phyloP scores from a whole-genome alignment of 2,113 vertebrate genomes.

The Nematolebias whitei region DNA sequence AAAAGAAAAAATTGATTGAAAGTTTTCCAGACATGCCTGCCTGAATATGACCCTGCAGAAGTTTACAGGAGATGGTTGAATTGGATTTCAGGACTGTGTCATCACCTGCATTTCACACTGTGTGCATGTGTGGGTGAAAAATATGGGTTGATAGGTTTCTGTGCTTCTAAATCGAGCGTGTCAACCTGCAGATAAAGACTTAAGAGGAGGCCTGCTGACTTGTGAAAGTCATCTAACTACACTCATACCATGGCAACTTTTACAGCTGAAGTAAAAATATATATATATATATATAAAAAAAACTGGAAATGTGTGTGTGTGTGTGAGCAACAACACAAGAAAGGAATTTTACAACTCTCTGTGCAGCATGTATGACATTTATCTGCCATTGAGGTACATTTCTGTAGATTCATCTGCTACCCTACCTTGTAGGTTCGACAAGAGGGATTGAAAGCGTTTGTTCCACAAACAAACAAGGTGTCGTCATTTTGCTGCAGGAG shows the following conservation, averaged over 20 bases:
- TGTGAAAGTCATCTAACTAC: conserved; percentile 66
- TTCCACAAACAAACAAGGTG: conserved; percentile 95
- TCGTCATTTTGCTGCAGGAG: conserved; percentile 94
- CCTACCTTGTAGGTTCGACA: conserved; percentile 95
- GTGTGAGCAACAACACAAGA: background rate
- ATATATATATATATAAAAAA: no score
- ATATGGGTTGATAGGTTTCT: conserved; percentile 42
- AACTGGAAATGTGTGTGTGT: background rate
- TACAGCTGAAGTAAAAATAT: conserved; percentile 22
- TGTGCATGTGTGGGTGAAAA: conserved; percentile 7
- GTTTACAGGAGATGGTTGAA: conserved; percentile 34
- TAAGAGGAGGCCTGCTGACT: conserved; percentile 43
- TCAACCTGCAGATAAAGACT: conserved; percentile 63
- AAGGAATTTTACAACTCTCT: background rate
- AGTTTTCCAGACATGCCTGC: conserved; percentile 39
- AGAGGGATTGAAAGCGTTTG: conserved; percentile 97
- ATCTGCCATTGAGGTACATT: conserved; percentile 1
- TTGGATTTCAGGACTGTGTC: conserved; percentile 45
- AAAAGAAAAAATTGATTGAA: conserved; percentile 22
- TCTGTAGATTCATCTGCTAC: background rate
- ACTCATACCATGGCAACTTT: conserved; percentile 21
- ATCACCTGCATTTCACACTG: conserved; percentile 20
- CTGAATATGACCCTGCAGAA: conserved; percentile 11
- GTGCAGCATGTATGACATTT: background rate
- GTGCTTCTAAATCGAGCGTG: conserved; percentile 62